phyloP scores from a whole-genome alignment of 2,888 invertebrate genomes.

The Drosophila nr. fundita region DNA sequence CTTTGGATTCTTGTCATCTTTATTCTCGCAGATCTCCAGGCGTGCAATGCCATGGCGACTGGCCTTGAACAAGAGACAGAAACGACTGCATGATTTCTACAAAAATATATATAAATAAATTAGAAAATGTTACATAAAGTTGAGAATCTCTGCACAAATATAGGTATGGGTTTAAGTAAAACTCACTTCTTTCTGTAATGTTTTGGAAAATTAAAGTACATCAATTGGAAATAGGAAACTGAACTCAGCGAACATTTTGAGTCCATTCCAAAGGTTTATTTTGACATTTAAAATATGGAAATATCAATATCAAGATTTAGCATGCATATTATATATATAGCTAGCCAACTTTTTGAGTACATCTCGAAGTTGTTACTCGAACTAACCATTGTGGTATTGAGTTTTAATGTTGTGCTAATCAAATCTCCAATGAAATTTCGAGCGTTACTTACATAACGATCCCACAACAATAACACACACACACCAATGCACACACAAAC shows the following conservation, averaged over 20 bases:
- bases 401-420: slow-evolving; percentile 61
- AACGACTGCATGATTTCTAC: slow-evolving; percentile 91
- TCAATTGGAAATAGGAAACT: background rate
- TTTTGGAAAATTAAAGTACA: background rate
- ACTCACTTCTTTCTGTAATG: background rate
- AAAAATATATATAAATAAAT: slow-evolving; percentile 10
- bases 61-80: slow-evolving; percentile 89
- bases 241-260: background rate
- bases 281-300: background rate
- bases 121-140: background rate
- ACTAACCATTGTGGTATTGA: slow-evolving; percentile 27
- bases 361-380: slow-evolving; percentile 20
- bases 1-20: slow-evolving; percentile 90
- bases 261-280: background rate
- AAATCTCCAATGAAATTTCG: slow-evolving; percentile 51
- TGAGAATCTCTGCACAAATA: background rate
- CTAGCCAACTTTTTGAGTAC: slow-evolving; percentile 21
- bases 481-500: background rate
- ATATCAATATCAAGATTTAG: background rate
- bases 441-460: slow-evolving; percentile 54
- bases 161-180: background rate
- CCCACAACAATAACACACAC: background rate
- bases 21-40: slow-evolving; percentile 93
- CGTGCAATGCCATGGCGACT: slow-evolving; percentile 94
- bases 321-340: background rate